Evolutionary conservation across 2,888 invertebrate species (phyloP), one percentile per base, ranked within the genome.

Genomic region (Chrysina gloriosa): DNA sequence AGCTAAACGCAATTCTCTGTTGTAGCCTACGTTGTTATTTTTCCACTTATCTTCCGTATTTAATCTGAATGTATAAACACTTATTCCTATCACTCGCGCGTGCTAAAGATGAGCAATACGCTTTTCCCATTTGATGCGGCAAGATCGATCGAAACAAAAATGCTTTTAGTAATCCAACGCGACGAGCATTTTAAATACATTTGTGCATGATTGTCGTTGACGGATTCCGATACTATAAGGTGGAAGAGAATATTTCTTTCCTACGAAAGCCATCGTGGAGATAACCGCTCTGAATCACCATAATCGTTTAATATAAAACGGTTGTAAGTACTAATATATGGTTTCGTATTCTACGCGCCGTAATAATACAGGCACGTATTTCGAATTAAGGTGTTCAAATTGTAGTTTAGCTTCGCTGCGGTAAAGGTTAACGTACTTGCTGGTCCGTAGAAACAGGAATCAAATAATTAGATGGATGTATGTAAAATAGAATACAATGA

Each of bases 371-470:
- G 27, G 42, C 58, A 42, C 58, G 58, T 61, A 42, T 14, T 42
- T 61, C 58, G 39, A 42, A 61, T 61, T 61, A 61, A 42, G 14
- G 58, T 61, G 58, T 61, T 42, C 27, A 42, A 61, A 61, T 42
- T 29, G 42, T 42, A 61, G 14, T 61, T 61, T 61, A 45, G 21
- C 7, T 21, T 7, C 21, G 19, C 45, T 21, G 27, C 14, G 42
- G 25, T 39, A 61, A 61, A 61, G 58, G 58, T 61, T 61, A 61
- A 61, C 36, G 58, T 61, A 61, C 58, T 42, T 42, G 58, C 42
- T 42, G 16, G 45, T 16, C 42, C 29, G 27, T 42, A 19, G 42
- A 61, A 42, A 61, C 58, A 21, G 58, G 52, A 52, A 52, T 52
- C 14, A 52, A 31, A 52, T 31, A 52, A 52, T 52, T 31, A 52